A percentile compares a stretch with the other conserved stretches of the same genome.
Evolutionary conservation across 2,888 invertebrate genomes (phyloP).

Genomic region (Mimachlamys varia): DNA sequence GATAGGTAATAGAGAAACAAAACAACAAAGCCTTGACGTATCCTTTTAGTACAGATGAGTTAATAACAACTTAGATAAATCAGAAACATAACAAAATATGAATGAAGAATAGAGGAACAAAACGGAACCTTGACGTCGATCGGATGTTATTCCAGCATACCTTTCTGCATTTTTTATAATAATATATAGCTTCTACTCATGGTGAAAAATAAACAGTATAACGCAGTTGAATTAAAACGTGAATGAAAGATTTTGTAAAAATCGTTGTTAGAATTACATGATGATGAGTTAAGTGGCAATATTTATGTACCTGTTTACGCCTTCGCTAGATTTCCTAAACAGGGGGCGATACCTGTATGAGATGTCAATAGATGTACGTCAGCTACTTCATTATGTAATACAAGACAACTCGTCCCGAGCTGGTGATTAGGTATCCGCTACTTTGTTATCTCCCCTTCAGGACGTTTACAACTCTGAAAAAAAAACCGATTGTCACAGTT

Average conservation of each 20-base stretch:
- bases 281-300: neutral
- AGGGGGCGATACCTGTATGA: neutral
- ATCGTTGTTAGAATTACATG: too few species aligned
- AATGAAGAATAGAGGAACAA: too few species aligned
- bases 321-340: neutral
- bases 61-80: too few species aligned
- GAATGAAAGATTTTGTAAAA: too few species aligned
- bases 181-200: too few species aligned
- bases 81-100: too few species aligned
- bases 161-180: too few species aligned
- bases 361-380: neutral
- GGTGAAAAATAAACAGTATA: neutral
- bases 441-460: neutral
- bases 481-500: slow-evolving; percentile 14
- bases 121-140: too few species aligned
- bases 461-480: neutral
- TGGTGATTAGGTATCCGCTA: neutral
- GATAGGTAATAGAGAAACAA: too few species aligned
- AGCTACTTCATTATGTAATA: neutral
- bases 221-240: neutral
- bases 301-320: neutral
- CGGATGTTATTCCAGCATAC: too few species aligned
- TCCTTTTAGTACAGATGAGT: too few species aligned
- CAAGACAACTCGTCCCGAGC: neutral
- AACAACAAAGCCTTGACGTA: too few species aligned